Conservation (phyloP, 2,888 invertebrate species). For the Geotrupes spiniger region DNA sequence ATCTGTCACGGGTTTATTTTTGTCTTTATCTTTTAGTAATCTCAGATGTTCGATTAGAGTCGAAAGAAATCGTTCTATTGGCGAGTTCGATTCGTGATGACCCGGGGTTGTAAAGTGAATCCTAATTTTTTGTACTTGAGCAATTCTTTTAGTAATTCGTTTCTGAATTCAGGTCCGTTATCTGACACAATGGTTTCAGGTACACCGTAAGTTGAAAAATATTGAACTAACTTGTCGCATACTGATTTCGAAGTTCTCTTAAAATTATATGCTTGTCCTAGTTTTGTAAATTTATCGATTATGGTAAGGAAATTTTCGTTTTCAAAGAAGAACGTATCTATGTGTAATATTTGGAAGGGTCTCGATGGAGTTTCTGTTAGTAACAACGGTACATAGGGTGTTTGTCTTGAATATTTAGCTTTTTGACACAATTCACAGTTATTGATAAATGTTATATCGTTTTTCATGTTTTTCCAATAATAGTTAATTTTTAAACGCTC, state of each 20-base stretch:
- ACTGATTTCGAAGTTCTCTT: no score
- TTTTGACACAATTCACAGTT: slow-evolving; percentile 2
- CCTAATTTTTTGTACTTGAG: no score
- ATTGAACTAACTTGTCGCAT: no score
- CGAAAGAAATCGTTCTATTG: slow-evolving; percentile 14
- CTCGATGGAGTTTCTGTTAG: background rate
- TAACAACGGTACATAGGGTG: background rate
- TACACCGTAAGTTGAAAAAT: no score
- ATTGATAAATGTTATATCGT: background rate
- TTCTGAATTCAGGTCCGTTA: no score
- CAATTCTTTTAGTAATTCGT: no score
- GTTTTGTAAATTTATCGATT: no score
- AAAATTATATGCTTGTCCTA: no score
- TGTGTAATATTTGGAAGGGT: no score
- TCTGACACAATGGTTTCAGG: no score
- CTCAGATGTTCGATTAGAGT: slow-evolving; percentile 14
- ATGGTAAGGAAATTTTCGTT: no score
- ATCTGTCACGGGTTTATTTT: background rate
- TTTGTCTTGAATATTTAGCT: background rate
- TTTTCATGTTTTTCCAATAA: slow-evolving; percentile 2
- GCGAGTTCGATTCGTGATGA: slow-evolving; percentile 9
- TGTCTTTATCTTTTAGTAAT: slow-evolving; percentile 2
- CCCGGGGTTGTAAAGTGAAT: slow-evolving; percentile 6
- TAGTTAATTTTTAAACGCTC: background rate
- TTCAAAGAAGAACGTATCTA: no score